Conservation (phyloP, 2,113 vertebrate genomes). For the Aphyosemion australe region DNA sequence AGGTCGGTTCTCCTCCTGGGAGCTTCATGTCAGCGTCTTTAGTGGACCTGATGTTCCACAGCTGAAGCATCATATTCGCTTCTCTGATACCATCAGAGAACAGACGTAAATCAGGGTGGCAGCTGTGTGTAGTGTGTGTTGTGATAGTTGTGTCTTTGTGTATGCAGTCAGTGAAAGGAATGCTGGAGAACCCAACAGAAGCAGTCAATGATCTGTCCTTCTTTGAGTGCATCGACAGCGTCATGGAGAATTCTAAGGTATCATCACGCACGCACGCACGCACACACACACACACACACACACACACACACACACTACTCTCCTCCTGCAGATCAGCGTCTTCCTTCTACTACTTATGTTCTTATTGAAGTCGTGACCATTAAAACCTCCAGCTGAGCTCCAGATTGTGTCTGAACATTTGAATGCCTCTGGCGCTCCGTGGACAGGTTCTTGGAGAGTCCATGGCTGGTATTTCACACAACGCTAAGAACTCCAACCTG, state of each 20-base stretch:
- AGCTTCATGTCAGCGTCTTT: too few species aligned
- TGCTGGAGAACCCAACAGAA: constrained; percentile 95
- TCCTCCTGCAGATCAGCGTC: neutral
- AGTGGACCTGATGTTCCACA: too few species aligned
- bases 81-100: neutral
- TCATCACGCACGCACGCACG: too few species aligned
- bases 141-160: constrained; percentile 12
- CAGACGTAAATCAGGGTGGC: too few species aligned
- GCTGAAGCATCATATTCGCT: neutral
- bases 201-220: constrained; percentile 93
- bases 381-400: too few species aligned
- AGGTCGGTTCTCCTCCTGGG: constrained; percentile 74
- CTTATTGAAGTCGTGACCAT: too few species aligned
- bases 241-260: constrained; percentile 99
- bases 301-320: neutral
- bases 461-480: constrained; percentile 97
- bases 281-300: neutral
- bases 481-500: constrained; percentile 95
- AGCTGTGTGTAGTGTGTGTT: neutral
- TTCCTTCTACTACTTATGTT: too few species aligned
- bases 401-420: neutral
- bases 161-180: constrained; percentile 88
- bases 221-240: constrained; percentile 97
- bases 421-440: constrained; percentile 4
- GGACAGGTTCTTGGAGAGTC: constrained; percentile 92